Evolutionary conservation across 2,888 invertebrate genomes (phyloP).

Genomic region (Luperina nickerlii): DNA sequence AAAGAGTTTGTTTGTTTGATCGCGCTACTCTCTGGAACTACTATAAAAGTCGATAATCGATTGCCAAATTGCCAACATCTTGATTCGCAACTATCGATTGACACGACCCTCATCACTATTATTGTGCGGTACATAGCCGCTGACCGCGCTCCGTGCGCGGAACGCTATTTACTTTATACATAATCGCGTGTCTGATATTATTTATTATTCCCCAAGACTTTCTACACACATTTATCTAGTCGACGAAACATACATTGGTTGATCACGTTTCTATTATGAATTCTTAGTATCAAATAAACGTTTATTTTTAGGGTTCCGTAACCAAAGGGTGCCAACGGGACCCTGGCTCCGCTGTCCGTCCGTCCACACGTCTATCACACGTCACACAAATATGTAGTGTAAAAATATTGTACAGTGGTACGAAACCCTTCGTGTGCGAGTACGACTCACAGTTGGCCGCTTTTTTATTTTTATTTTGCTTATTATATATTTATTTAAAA

Average conservation of each 20-base stretch:
- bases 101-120: not conserved
- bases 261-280: not conserved
- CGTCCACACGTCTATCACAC: not conserved
- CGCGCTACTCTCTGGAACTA: not conserved
- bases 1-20: not conserved
- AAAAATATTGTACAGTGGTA: not conserved
- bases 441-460: too few species aligned
- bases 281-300: not conserved
- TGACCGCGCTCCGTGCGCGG: too few species aligned
- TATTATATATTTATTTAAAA: not conserved
- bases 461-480: not conserved
- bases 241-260: not conserved
- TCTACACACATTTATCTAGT: not conserved
- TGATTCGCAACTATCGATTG: not conserved
- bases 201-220: not conserved
- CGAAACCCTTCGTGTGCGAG: not conserved
- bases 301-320: not conserved
- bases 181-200: not conserved
- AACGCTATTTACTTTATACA: not conserved
- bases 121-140: not conserved
- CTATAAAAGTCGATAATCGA: not conserved
- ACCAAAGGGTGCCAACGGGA: not conserved
- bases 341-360: not conserved
- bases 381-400: not conserved
- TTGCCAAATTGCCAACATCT: not conserved